Evolutionary conservation across 2,797 vertebrate species (phyloP).

Genomic region (Oophaga sylvatica): DNA sequence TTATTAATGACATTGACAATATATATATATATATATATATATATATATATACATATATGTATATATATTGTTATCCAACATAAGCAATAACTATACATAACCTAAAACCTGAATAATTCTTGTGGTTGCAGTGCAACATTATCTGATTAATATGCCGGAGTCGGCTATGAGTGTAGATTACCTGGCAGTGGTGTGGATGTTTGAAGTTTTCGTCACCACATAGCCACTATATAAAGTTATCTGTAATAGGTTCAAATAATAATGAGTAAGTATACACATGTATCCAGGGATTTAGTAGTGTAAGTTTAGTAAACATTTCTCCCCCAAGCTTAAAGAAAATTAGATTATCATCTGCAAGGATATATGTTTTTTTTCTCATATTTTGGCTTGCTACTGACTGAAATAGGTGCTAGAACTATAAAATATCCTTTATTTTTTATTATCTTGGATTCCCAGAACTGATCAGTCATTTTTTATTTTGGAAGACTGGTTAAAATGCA

Average conservation of each 20-base stretch:
- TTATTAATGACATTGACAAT: background rate
- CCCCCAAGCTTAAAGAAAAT: background rate
- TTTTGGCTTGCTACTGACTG: background rate
- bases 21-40: background rate
- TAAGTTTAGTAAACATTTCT: background rate
- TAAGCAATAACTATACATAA: background rate
- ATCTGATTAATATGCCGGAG: background rate
- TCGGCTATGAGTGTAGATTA: background rate
- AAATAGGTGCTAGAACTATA: background rate
- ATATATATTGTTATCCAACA: background rate
- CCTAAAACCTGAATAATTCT: background rate
- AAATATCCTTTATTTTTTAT: background rate
- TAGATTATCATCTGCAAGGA: background rate
- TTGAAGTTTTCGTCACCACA: background rate
- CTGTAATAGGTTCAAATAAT: background rate
- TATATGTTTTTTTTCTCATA: background rate
- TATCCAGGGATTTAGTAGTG: background rate
- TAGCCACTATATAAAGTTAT: background rate
- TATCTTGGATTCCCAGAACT: no score
- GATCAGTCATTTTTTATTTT: no score
- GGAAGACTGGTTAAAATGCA: no score
- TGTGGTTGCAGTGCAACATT: background rate
- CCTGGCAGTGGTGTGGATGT: background rate
- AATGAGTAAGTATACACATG: background rate
- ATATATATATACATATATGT: no score